These are phyloP conservation scores for Saccopteryx leptura DNA, from an alignment of 2,113 vertebrate species.

Conservation along the genomic window DNA sequence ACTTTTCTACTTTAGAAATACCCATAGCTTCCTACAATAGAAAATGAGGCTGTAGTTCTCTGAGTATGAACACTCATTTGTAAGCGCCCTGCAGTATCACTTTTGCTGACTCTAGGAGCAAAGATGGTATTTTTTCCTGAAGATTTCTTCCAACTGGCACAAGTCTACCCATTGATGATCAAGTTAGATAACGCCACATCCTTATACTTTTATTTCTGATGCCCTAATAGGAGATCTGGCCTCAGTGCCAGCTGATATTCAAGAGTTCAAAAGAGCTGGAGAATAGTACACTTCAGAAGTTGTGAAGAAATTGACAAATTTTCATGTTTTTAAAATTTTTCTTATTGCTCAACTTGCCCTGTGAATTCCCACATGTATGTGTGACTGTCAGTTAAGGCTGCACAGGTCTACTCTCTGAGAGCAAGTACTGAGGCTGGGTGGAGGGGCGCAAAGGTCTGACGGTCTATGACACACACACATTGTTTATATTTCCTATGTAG, in stretches of 20 bases:
- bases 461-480: neutral
- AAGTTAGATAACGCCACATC: neutral
- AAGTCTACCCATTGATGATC: neutral
- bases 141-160: neutral
- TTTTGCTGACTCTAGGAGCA: neutral
- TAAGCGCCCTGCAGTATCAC: neutral
- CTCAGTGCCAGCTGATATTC: neutral
- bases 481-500: neutral
- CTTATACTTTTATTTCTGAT: neutral
- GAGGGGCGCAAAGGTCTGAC: neutral
- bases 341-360: neutral
- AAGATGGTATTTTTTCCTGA: neutral
- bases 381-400: neutral
- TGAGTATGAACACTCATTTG: neutral
- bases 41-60: neutral
- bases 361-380: neutral
- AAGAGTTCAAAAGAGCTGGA: neutral
- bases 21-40: neutral
- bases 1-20: constrained; percentile 13
- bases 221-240: neutral
- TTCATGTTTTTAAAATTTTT: neutral
- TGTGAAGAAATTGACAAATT: neutral
- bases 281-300: neutral
- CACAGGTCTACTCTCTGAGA: neutral
- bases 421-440: neutral